These are phyloP conservation scores for Empis stercorea DNA, from an alignment of 2,888 invertebrate species.

Conservation along the genomic window DNA sequence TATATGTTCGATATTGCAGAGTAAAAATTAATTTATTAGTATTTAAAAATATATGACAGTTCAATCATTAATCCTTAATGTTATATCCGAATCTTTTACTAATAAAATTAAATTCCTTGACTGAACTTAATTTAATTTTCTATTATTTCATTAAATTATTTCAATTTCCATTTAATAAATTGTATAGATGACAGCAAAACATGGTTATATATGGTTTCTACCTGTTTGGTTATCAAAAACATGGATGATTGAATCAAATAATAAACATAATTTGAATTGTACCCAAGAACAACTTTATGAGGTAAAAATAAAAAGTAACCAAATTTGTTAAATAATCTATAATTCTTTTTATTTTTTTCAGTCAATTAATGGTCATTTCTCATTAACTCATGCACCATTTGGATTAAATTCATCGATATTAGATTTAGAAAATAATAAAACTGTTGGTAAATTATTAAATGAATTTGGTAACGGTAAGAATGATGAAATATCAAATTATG, in stretches of 20 bases:
- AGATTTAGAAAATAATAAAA: slow-evolving; percentile 44
- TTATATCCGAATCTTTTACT: too few species aligned
- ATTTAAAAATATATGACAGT: too few species aligned
- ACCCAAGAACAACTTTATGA: slow-evolving; percentile 46
- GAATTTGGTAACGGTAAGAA: too few species aligned
- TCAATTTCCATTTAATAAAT: too few species aligned
- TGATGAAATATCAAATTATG: slow-evolving; percentile 44
- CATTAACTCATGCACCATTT: slow-evolving; percentile 54
- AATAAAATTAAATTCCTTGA: too few species aligned
- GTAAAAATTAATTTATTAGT: too few species aligned
- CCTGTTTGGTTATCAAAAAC: slow-evolving; percentile 55
- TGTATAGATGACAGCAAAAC: slow-evolving; percentile 51
- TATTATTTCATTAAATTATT: too few species aligned
- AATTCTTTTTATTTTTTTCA: slow-evolving; percentile 19
- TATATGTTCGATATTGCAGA: too few species aligned
- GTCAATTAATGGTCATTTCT: slow-evolving; percentile 61
- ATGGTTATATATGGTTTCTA: slow-evolving; percentile 78
- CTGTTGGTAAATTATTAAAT: slow-evolving; percentile 37
- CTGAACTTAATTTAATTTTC: too few species aligned
- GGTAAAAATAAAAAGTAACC: too few species aligned
- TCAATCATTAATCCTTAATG: too few species aligned
- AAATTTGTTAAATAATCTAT: neutral
- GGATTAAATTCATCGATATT: slow-evolving; percentile 45
- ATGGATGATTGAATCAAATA: slow-evolving; percentile 44
- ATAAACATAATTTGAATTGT: slow-evolving; percentile 42